Evolutionary conservation across 2,113 vertebrate genomes (phyloP).

Genomic region (Plecturocebus donacophilus): DNA sequence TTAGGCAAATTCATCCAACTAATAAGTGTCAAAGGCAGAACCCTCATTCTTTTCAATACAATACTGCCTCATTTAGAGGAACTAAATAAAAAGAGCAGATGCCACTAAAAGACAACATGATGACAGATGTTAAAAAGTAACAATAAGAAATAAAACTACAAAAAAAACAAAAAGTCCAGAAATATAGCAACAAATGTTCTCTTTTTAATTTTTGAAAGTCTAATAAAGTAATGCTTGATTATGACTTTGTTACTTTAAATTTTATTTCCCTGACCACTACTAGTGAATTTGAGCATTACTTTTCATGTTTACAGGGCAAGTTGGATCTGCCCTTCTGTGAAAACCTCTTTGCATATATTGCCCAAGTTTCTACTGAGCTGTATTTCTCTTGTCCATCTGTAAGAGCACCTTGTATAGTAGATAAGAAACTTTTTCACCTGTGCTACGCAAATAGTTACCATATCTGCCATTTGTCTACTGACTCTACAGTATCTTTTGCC

Average conservation of each 20-base stretch:
- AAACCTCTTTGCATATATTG: not conserved
- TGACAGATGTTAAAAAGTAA: not conserved
- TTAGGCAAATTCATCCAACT: not conserved
- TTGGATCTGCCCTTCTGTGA: not conserved
- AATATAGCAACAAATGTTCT: not conserved
- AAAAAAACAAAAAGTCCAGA: slow-evolving; percentile 30
- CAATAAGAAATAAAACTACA: not conserved
- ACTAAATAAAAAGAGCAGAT: not conserved
- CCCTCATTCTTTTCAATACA: not conserved
- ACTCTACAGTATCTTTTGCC: not conserved
- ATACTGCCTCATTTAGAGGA: not conserved
- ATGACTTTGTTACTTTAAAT: not conserved
- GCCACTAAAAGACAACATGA: not conserved
- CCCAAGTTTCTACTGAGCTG: not conserved
- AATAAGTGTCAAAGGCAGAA: not conserved
- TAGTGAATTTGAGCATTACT: not conserved
- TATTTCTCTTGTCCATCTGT: not conserved
- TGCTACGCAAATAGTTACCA: not conserved
- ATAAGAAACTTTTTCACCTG: not conserved
- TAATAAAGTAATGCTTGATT: not conserved
- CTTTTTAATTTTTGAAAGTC: not conserved
- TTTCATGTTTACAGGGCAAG: not conserved
- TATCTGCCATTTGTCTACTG: not conserved
- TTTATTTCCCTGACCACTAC: not conserved
- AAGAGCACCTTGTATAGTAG: not conserved